A percentile compares a stretch with the other conserved stretches of the same genome.
These are phyloP conservation scores for Hemaris fuciformis DNA, from an alignment of 2,888 invertebrate species.

Conservation along the genomic window DNA sequence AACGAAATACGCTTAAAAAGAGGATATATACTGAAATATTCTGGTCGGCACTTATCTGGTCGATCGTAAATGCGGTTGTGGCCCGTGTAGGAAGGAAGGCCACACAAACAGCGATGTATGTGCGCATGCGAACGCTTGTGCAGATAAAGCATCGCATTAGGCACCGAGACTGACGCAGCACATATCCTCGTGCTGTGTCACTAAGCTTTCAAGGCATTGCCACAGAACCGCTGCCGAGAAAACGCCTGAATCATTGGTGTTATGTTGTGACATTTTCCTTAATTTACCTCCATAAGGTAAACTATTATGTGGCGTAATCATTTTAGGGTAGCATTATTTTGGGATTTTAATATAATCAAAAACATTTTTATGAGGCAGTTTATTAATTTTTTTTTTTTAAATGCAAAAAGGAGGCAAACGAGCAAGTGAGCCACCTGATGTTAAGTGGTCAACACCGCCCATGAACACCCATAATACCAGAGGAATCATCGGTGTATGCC, in stretches of 20 bases:
- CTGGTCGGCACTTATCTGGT: too few species aligned
- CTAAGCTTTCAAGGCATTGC: slow-evolving; percentile 27
- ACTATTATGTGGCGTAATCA: too few species aligned
- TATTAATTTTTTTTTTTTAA: too few species aligned
- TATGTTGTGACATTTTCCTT: not conserved
- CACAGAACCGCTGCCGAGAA: slow-evolving; percentile 35
- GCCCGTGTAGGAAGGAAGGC: slow-evolving; percentile 18
- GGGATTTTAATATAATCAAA: not conserved
- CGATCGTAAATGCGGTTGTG: slow-evolving; percentile 31
- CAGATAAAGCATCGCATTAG: slow-evolving; percentile 39
- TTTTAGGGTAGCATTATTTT: not conserved
- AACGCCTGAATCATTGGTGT: slow-evolving; percentile 40
- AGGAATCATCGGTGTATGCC: too few species aligned
- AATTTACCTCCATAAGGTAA: not conserved
- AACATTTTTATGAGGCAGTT: not conserved
- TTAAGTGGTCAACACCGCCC: too few species aligned
- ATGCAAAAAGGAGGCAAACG: too few species aligned
- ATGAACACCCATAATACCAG: too few species aligned
- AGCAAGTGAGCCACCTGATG: too few species aligned
- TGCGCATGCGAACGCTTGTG: not conserved
- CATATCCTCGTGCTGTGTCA: slow-evolving; percentile 33
- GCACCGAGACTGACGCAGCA: slow-evolving; percentile 48
- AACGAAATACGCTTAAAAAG: too few species aligned
- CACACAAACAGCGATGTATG: not conserved
- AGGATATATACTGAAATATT: too few species aligned